Conservation (phyloP, 2,888 invertebrate genomes). For the Ferdinandea cuprea region DNA sequence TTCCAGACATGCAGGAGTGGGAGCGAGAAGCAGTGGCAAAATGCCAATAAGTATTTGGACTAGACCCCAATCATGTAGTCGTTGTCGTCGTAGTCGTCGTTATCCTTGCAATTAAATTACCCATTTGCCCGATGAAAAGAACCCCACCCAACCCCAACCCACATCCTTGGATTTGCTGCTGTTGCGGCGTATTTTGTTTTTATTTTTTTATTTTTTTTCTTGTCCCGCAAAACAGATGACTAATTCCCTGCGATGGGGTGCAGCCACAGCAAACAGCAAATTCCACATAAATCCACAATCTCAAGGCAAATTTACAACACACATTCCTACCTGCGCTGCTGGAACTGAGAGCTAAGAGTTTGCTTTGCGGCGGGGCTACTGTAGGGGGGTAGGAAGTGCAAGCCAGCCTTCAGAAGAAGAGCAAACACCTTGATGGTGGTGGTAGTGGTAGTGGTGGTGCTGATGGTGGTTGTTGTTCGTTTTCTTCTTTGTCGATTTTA, state of each 20-base stretch:
- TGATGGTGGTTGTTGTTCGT: not conserved
- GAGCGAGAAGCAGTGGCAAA: slow-evolving; percentile 1
- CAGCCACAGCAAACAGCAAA: slow-evolving; percentile 41
- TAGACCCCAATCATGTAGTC: slow-evolving; percentile 13
- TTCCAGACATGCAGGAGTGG: slow-evolving; percentile 34
- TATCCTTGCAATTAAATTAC: slow-evolving; percentile 37
- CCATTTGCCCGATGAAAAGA: not conserved
- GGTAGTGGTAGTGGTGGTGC: slow-evolving; percentile 34
- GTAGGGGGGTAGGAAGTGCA: not conserved
- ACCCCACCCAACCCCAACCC: not conserved
- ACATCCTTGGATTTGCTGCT: slow-evolving; percentile 27
- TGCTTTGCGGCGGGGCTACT: slow-evolving; percentile 33
- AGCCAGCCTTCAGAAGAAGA: slow-evolving; percentile 42
- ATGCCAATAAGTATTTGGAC: slow-evolving; percentile 33
- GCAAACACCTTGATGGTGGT: slow-evolving; percentile 51
- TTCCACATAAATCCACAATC: slow-evolving; percentile 60
- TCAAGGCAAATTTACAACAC: slow-evolving; percentile 57
- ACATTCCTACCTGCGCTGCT: slow-evolving; percentile 14
- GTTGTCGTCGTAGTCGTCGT: slow-evolving; percentile 34
- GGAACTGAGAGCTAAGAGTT: slow-evolving; percentile 3
- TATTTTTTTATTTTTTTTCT: not conserved
- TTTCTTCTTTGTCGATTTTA: slow-evolving; percentile 19
- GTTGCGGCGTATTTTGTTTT: not conserved
- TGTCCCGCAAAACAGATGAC: slow-evolving; percentile 40
- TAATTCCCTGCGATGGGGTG: slow-evolving; percentile 23